These are phyloP conservation scores for Cygnus atratus DNA, from an alignment of 2,113 vertebrate genomes.

Conservation along the genomic window DNA sequence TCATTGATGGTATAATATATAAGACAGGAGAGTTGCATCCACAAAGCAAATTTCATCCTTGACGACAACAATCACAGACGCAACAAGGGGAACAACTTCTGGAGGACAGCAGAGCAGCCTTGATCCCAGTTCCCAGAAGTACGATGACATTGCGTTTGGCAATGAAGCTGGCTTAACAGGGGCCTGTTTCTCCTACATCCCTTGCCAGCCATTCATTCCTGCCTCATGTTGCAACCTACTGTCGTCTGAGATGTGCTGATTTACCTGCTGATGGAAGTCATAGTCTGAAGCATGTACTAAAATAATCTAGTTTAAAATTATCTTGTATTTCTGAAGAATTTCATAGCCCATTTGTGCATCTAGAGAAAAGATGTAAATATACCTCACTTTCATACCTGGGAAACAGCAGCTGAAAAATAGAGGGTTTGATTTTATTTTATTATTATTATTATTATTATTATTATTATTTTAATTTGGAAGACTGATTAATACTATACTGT, in stretches of 20 bases:
- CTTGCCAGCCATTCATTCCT: neutral
- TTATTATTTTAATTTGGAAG: neutral
- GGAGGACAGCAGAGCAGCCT: neutral
- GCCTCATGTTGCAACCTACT: neutral
- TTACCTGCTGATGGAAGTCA: neutral
- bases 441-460: too few species aligned
- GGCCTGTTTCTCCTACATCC: neutral
- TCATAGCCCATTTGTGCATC: neutral
- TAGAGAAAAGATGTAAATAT: neutral
- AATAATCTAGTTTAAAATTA: neutral
- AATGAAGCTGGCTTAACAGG: neutral
- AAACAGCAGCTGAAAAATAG: neutral
- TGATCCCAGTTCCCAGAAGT: neutral
- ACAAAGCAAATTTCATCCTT: neutral
- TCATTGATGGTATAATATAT: neutral
- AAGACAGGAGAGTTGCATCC: neutral
- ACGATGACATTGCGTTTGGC: neutral
- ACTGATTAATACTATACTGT: neutral
- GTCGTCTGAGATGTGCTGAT: fast-evolving
- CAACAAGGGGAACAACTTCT: neutral
- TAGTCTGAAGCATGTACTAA: neutral
- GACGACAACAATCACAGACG: neutral
- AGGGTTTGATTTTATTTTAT: neutral
- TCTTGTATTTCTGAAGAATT: neutral
- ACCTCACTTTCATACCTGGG: neutral